Evolutionary conservation across 2,888 invertebrate genomes (phyloP).

Genomic region (Noctua comes): DNA sequence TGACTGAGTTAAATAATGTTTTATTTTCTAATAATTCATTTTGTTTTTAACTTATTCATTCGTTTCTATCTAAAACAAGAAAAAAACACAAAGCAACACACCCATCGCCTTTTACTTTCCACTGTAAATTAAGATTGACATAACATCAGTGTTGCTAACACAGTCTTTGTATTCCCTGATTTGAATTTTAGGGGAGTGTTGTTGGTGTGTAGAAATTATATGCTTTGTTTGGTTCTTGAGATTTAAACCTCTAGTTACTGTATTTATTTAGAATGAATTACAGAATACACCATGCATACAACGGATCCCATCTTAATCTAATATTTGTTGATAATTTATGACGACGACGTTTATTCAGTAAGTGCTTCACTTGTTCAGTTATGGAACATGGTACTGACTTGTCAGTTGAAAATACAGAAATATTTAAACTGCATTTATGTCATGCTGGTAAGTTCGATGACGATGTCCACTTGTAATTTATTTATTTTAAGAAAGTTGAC

Average conservation of each 20-base stretch:
- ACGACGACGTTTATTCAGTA: too few species aligned
- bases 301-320: neutral
- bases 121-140: slow-evolving; percentile 82
- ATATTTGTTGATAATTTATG: neutral
- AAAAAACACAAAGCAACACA: slow-evolving; percentile 85
- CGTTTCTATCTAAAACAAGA: slow-evolving; percentile 71
- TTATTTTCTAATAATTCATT: slow-evolving; percentile 35
- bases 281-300: neutral
- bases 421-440: neutral
- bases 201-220: neutral
- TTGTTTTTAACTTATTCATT: slow-evolving; percentile 64
- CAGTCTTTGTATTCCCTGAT: slow-evolving; percentile 24
- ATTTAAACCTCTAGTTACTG: neutral
- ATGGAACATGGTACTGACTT: neutral
- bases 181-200: slow-evolving; percentile 31
- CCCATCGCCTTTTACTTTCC: slow-evolving; percentile 85
- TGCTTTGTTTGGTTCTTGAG: neutral
- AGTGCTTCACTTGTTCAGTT: neutral
- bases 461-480: neutral
- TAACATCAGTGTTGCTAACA: slow-evolving; percentile 62
- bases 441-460: neutral
- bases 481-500: neutral
- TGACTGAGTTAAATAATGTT: slow-evolving; percentile 26
- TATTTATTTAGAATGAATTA: too few species aligned
- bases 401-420: neutral